Evolutionary conservation across 2,888 invertebrate genomes (phyloP).

Genomic region (Eristalinus aeneus): DNA sequence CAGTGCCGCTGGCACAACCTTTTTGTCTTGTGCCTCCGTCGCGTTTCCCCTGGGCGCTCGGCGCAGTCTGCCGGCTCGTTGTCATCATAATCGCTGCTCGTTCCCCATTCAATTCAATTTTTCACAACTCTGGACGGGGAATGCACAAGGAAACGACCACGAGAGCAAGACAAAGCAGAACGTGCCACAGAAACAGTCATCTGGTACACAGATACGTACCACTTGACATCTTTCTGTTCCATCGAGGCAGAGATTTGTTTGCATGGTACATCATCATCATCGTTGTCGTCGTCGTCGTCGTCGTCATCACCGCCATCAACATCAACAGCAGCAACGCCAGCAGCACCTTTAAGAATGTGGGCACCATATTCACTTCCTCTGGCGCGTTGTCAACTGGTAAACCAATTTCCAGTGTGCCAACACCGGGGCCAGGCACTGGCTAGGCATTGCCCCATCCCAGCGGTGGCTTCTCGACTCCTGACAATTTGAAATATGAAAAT

Average conservation of each 20-base stretch:
- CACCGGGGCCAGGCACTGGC: slow-evolving; percentile 35
- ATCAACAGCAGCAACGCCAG: slow-evolving; percentile 10
- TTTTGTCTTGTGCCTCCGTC: slow-evolving; percentile 51
- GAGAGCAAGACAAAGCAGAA: slow-evolving; percentile 19
- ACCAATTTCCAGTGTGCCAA: slow-evolving; percentile 57
- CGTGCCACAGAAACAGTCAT: slow-evolving; percentile 4
- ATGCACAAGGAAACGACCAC: slow-evolving; percentile 43
- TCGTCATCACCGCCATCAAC: not conserved
- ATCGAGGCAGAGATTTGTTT: slow-evolving; percentile 53
- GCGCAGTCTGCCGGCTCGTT: slow-evolving; percentile 9
- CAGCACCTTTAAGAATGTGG: slow-evolving; percentile 52
- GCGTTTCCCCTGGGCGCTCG: slow-evolving; percentile 8
- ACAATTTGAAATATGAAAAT: slow-evolving; percentile 68
- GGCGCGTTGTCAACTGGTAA: slow-evolving; percentile 60
- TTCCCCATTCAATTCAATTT: slow-evolving; percentile 67
- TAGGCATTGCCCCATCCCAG: slow-evolving; percentile 35
- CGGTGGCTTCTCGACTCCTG: slow-evolving; percentile 9
- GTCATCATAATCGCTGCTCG: slow-evolving; percentile 58
- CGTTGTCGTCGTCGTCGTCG: not conserved
- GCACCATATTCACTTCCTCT: slow-evolving; percentile 58
- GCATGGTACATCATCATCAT: slow-evolving; percentile 56
- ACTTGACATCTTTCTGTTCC: slow-evolving; percentile 65
- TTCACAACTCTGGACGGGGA: slow-evolving; percentile 58
- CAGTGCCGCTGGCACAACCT: slow-evolving; percentile 45
- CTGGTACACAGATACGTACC: not conserved